phyloP scores from a whole-genome alignment of 2,113 vertebrate genomes.

The Leucopsar rothschildi region DNA sequence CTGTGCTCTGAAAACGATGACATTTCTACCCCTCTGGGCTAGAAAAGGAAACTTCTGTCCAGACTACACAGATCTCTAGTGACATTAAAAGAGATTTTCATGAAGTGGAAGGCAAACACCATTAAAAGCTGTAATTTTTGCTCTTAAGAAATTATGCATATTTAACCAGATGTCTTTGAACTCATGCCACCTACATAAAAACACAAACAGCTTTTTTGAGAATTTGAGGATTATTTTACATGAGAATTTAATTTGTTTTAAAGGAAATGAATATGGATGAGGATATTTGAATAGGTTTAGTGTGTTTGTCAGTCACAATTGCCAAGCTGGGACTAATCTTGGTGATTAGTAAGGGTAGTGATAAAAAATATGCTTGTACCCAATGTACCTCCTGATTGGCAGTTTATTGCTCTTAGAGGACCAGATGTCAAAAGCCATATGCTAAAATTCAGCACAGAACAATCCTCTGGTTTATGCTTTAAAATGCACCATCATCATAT shows the following conservation, averaged over 20 bases:
- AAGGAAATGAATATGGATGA: slow-evolving; percentile 67
- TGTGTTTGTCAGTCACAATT: slow-evolving; percentile 52
- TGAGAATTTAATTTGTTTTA: slow-evolving; percentile 62
- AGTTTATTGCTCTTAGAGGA: slow-evolving; percentile 25
- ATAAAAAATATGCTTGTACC: slow-evolving; percentile 46
- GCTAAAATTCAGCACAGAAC: slow-evolving; percentile 24
- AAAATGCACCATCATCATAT: not conserved
- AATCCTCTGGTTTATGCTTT: not conserved
- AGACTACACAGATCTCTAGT: not conserved
- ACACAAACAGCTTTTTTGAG: slow-evolving; percentile 58
- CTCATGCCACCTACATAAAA: slow-evolving; percentile 25
- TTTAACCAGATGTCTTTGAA: slow-evolving; percentile 62
- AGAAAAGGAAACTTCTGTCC: slow-evolving; percentile 22
- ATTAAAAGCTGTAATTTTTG: slow-evolving; percentile 56
- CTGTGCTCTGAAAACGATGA: slow-evolving; percentile 5
- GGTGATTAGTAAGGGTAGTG: slow-evolving; percentile 52
- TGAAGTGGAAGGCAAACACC: slow-evolving; percentile 47
- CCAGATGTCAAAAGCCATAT: slow-evolving; percentile 54
- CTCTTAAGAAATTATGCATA: slow-evolving; percentile 55
- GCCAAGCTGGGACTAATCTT: slow-evolving; percentile 62
- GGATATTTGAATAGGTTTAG: slow-evolving; percentile 45
- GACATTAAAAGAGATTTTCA: slow-evolving; percentile 44
- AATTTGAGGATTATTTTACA: slow-evolving; percentile 64
- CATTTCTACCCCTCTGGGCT: slow-evolving; percentile 3
- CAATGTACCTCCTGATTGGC: slow-evolving; percentile 14